Percentiles rank a stretch among this genome's conserved stretches.
Conservation (phyloP, 2,797 vertebrate genomes). For the Lacerta agilis region DNA sequence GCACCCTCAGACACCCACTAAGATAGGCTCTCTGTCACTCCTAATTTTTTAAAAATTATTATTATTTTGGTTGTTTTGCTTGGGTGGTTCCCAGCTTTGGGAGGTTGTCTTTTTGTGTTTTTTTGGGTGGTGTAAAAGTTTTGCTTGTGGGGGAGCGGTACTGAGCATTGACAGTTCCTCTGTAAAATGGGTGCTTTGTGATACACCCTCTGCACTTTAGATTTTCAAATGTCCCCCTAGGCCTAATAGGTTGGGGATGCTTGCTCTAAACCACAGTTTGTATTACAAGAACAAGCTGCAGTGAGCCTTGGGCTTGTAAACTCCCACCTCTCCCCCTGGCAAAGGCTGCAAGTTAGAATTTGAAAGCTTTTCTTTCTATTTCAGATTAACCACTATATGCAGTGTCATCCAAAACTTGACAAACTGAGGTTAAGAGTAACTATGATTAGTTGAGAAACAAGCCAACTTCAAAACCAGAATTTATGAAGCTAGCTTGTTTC, state of each 20-base stretch:
- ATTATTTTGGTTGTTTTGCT: too few species aligned
- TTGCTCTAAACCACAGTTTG: background rate
- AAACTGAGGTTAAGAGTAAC: background rate
- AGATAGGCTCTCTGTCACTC: too few species aligned
- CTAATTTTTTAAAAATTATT: too few species aligned
- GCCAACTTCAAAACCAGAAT: background rate
- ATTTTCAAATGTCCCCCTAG: too few species aligned
- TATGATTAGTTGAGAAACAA: background rate
- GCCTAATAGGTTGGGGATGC: background rate
- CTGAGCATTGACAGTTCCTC: too few species aligned
- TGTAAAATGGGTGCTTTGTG: too few species aligned
- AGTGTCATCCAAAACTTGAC: background rate
- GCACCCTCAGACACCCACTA: too few species aligned
- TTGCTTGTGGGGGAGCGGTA: too few species aligned
- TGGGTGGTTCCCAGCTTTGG: too few species aligned
- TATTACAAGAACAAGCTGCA: background rate
- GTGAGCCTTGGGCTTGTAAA: background rate
- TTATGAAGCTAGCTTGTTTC: background rate
- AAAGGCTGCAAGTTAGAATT: background rate
- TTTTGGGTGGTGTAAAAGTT: too few species aligned
- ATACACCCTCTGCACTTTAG: too few species aligned
- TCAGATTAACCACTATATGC: background rate
- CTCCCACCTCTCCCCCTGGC: background rate
- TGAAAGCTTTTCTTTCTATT: background rate
- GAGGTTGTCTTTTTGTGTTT: too few species aligned